phyloP scores from a whole-genome alignment of 2,113 vertebrate species.

The Eonycteris spelaea region DNA sequence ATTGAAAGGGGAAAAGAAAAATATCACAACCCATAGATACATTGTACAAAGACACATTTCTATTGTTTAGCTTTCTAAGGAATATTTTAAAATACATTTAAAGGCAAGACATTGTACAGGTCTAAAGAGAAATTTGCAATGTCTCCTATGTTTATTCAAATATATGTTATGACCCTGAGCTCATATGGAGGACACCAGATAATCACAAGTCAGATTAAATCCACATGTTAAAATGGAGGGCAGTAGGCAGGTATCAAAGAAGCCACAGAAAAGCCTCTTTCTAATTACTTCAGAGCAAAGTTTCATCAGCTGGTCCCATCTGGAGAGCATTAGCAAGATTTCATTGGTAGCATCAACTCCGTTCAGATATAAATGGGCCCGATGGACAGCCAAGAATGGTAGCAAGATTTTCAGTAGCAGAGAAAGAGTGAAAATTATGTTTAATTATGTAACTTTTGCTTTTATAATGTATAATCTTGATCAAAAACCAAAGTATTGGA shows the following conservation, averaged over 20 bases:
- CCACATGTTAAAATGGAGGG: not conserved
- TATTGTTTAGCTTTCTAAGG: not conserved
- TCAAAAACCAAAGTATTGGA: constrained; percentile 40
- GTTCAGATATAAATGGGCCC: constrained; percentile 36
- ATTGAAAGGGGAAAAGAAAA: not conserved
- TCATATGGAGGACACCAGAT: not conserved
- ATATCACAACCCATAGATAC: not conserved
- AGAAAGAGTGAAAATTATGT: constrained; percentile 45
- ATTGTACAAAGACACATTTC: not conserved
- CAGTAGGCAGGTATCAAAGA: not conserved
- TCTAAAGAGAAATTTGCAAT: not conserved
- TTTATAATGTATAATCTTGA: constrained; percentile 45
- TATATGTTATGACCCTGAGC: not conserved
- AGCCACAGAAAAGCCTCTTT: not conserved
- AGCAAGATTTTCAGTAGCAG: constrained; percentile 52
- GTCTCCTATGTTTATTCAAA: not conserved
- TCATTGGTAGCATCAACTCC: not conserved
- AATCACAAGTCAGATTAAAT: not conserved
- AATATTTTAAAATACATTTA: not conserved
- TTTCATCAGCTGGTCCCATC: constrained; percentile 45
- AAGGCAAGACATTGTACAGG: not conserved
- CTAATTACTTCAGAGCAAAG: not conserved
- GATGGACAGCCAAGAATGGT: constrained; percentile 24
- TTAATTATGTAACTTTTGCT: constrained; percentile 58
- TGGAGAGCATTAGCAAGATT: constrained; percentile 64